phyloP scores from a whole-genome alignment of 1,140 invertebrate species.

The Chymomyza costata region DNA sequence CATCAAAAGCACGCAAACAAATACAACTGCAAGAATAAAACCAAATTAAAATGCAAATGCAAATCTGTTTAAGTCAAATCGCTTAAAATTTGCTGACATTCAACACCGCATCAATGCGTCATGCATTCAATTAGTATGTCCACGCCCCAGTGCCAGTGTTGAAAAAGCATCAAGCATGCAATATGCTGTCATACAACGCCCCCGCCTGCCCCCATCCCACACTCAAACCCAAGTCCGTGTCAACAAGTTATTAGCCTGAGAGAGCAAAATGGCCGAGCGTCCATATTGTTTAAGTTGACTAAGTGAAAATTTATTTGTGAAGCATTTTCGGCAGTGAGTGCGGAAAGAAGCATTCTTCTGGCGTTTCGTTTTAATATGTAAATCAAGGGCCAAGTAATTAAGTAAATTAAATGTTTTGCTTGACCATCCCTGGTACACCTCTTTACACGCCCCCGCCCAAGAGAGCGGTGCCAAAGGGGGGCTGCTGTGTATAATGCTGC shows the following conservation, averaged over 20 bases:
- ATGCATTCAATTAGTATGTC: too few relatives aligned
- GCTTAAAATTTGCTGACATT: not conserved
- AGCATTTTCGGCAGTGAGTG: too few relatives aligned
- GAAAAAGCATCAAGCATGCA: slow-evolving; percentile 25
- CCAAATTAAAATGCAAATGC: slow-evolving; percentile 7
- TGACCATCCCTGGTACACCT: not conserved
- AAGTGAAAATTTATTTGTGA: slow-evolving; percentile 33
- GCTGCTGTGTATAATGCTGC: slow-evolving; percentile 2
- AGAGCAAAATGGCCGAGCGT: not conserved
- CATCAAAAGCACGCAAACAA: too few relatives aligned
- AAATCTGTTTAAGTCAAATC: slow-evolving; percentile 8
- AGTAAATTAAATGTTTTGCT: slow-evolving; percentile 43
- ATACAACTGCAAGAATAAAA: not conserved
- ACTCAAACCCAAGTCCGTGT: too few relatives aligned
- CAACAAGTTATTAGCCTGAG: slow-evolving; percentile 10
- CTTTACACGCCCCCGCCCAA: not conserved
- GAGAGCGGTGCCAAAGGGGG: not conserved
- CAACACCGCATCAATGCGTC: too few relatives aligned
- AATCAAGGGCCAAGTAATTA: slow-evolving; percentile 50
- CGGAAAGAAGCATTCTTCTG: slow-evolving; percentile 30
- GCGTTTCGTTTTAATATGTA: slow-evolving; percentile 52
- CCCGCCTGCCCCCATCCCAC: too few relatives aligned
- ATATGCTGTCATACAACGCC: slow-evolving; percentile 35
- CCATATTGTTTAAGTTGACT: not conserved
- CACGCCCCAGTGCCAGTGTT: too few relatives aligned